phyloP scores from a whole-genome alignment of 2,888 invertebrate species.

The Thymelicus lineola region DNA sequence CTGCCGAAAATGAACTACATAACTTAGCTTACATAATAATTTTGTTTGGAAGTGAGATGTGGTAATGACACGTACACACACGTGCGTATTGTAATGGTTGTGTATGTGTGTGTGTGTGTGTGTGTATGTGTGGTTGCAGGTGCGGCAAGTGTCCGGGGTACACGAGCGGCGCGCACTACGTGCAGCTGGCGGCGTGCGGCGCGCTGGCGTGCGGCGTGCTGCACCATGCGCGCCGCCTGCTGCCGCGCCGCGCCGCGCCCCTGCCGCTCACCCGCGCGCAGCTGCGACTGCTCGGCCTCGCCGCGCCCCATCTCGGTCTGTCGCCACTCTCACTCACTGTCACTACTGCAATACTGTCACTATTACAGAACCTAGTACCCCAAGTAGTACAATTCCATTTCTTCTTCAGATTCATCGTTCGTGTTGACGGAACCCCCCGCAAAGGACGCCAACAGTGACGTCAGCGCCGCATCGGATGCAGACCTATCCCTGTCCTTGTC shows the following conservation, averaged over 20 bases:
- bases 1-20: no score
- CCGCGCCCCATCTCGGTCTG: constrained; percentile 47
- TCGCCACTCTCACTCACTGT: no score
- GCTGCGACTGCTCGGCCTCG: constrained; percentile 52
- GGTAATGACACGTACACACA: no score
- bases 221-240: constrained; percentile 49
- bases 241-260: constrained; percentile 48
- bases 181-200: constrained; percentile 54
- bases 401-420: constrained; percentile 47
- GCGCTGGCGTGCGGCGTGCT: constrained; percentile 51
- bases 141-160: constrained; percentile 74
- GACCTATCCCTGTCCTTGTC: constrained; percentile 45
- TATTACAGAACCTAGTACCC: no score
- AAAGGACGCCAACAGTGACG: constrained; percentile 39
- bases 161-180: constrained; percentile 62
- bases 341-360: no score
- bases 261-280: constrained; percentile 46
- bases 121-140: constrained; percentile 43
- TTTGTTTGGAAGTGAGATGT: no score
- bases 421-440: constrained; percentile 39
- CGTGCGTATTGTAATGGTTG: no score
- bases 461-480: constrained; percentile 43
- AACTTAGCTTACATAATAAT: no score
- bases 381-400: no score
- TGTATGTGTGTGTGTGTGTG: no score